Evolutionary conservation across 2,797 vertebrate species (phyloP).

Genomic region (Sternarchorhynchus goeldii): DNA sequence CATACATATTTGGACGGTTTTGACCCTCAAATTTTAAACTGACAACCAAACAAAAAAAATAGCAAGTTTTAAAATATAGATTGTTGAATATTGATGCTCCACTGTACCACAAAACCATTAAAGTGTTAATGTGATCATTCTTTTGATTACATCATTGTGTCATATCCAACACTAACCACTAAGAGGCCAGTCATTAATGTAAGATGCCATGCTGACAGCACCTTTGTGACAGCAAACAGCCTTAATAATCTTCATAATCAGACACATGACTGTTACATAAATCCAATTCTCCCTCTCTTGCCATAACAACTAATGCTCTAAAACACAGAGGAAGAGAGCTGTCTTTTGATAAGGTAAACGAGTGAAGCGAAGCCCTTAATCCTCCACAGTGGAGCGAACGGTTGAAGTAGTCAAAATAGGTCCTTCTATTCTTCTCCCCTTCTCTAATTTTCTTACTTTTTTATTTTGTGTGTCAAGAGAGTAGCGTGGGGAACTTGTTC

Average conservation of each 20-base stretch:
- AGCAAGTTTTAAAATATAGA: not conserved
- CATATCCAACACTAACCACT: not conserved
- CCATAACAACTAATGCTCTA: constrained; percentile 2
- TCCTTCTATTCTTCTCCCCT: constrained; percentile 21
- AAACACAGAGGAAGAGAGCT: constrained; percentile 30
- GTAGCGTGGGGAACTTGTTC: constrained; percentile 49
- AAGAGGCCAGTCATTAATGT: too few relatives aligned
- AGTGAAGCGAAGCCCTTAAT: constrained; percentile 11
- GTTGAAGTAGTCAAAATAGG: constrained; percentile 55
- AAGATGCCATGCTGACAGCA: not conserved
- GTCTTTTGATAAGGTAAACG: not conserved
- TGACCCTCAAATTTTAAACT: not conserved
- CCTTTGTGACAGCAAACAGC: not conserved
- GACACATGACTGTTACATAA: constrained; percentile 12
- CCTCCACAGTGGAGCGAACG: constrained; percentile 7
- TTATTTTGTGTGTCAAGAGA: constrained; percentile 41
- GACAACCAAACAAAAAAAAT: not conserved
- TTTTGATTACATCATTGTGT: not conserved
- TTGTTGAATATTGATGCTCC: not conserved
- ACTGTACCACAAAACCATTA: not conserved
- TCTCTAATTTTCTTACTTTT: not conserved
- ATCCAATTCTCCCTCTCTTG: not conserved
- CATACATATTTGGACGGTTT: not conserved
- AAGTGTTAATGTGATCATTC: not conserved
- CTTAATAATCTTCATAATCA: not conserved